Percentiles rank a stretch among this genome's conserved stretches.
Evolutionary conservation across 2,888 invertebrate species (phyloP).

Genomic region (Alloplasta piceator): DNA sequence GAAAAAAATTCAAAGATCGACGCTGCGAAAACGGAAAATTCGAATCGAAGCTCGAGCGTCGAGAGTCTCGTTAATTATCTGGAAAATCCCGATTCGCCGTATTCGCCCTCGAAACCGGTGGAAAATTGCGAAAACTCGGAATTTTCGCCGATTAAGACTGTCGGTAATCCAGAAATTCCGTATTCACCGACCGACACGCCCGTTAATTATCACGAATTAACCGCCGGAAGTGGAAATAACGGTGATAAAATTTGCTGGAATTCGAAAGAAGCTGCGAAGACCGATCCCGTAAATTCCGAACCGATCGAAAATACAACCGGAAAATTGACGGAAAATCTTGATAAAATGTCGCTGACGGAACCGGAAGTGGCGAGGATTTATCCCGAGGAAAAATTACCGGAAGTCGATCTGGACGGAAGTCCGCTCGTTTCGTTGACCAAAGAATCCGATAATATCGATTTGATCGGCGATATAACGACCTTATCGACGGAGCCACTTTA

Average conservation of each 20-base stretch:
- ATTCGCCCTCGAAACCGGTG: slow-evolving; percentile 66
- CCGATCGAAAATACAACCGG: not conserved
- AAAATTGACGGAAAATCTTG: not conserved
- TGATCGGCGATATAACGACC: not conserved
- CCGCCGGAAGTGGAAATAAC: not conserved
- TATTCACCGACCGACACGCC: slow-evolving; percentile 77
- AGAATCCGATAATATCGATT: slow-evolving; percentile 46
- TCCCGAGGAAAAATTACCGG: slow-evolving; percentile 57
- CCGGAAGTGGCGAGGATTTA: not conserved
- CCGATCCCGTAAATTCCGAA: slow-evolving; percentile 8
- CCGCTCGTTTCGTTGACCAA: slow-evolving; percentile 71
- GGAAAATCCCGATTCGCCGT: slow-evolving; percentile 58
- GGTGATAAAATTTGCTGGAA: not conserved
- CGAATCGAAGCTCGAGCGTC: slow-evolving; percentile 24
- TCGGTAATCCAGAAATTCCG: slow-evolving; percentile 68
- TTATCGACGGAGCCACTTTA: slow-evolving; percentile 74
- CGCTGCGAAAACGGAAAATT: not conserved
- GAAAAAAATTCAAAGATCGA: not conserved
- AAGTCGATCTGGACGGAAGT: slow-evolving; percentile 74
- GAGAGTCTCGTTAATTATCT: slow-evolving; percentile 23
- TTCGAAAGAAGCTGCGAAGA: not conserved
- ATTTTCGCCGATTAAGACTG: slow-evolving; percentile 18
- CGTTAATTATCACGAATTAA: slow-evolving; percentile 69
- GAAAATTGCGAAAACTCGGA: slow-evolving; percentile 48
- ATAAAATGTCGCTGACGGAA: slow-evolving; percentile 8